These are phyloP conservation scores for Spongia lamella DNA, from an alignment of 37 sponge, comb jelly and placozoan species.

Conservation along the genomic window DNA sequence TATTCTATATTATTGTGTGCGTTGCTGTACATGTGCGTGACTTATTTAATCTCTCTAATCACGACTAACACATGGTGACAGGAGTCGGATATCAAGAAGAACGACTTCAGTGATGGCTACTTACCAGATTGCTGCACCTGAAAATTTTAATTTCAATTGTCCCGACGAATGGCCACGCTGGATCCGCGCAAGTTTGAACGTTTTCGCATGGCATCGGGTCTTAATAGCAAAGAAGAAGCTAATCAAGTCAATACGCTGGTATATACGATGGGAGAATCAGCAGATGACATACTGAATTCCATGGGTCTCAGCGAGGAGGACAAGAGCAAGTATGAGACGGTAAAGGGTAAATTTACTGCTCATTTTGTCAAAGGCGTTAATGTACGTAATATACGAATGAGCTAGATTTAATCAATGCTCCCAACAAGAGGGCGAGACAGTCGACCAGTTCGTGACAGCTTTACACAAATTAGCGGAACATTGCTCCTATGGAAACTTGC, in stretches of 20 bases:
- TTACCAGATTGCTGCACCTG: no score
- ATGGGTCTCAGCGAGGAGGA: background rate
- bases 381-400: slow-evolving; percentile 8
- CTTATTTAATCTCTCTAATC: no score
- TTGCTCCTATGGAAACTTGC: slow-evolving; percentile 4
- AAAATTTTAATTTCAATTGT: no score
- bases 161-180: slow-evolving; percentile 5
- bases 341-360: background rate
- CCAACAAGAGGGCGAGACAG: slow-evolving; percentile 7
- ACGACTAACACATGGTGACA: no score
- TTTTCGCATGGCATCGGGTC: background rate
- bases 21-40: no score
- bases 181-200: no score
- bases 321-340: slow-evolving; percentile 5
- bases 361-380: slow-evolving; percentile 7
- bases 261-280: background rate
- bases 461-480: slow-evolving; percentile 12
- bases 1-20: no score
- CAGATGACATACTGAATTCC: slow-evolving; percentile 2
- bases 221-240: background rate
- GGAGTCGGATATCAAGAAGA: no score
- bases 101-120: no score
- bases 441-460: background rate
- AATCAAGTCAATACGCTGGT: background rate
- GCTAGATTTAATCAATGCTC: slow-evolving; percentile 1